Conservation (phyloP, 2,888 invertebrate species). For the Mimas tiliae region DNA sequence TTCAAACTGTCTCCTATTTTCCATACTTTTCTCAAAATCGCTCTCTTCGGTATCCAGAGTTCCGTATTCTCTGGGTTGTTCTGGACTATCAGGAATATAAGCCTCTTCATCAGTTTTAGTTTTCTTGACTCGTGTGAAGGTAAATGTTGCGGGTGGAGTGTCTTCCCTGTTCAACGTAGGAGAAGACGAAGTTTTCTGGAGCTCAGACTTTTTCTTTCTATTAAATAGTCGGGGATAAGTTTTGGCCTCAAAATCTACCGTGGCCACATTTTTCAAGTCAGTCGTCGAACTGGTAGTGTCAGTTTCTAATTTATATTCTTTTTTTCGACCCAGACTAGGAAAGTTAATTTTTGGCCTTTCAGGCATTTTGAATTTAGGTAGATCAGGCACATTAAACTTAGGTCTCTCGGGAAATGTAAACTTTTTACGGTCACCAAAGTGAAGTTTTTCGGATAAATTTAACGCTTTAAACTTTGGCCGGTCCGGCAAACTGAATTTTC, state of each 20-base stretch:
- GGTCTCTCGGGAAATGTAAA: conserved; percentile 82
- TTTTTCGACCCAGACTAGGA: conserved; percentile 85
- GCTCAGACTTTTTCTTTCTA: conserved; percentile 73
- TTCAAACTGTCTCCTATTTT: conserved; percentile 69
- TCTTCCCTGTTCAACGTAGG: conserved; percentile 81
- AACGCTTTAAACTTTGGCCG: conserved; percentile 80
- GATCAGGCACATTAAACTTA: conserved; percentile 81
- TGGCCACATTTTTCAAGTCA: conserved; percentile 76
- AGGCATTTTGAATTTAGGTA: conserved; percentile 85
- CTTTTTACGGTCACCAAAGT: conserved; percentile 63
- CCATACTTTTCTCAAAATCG: conserved; percentile 61
- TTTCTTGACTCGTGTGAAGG: conserved; percentile 87
- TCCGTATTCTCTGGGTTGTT: conserved; percentile 78
- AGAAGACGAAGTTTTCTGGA: conserved; percentile 82
- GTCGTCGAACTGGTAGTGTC: conserved; percentile 68
- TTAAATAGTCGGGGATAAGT: conserved; percentile 91
- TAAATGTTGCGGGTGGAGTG: conserved; percentile 86
- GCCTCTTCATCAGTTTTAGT: conserved; percentile 74
- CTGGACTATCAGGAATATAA: conserved; percentile 72
- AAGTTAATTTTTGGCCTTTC: conserved; percentile 86
- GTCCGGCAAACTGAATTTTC: conserved; percentile 87
- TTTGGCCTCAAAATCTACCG: conserved; percentile 89
- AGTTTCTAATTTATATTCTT: conserved; percentile 65
- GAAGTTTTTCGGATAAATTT: conserved; percentile 83
- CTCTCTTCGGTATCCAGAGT: conserved; percentile 62